Evolutionary conservation across 2,113 vertebrate species (phyloP).

Genomic region (Aptenodytes forsteri): DNA sequence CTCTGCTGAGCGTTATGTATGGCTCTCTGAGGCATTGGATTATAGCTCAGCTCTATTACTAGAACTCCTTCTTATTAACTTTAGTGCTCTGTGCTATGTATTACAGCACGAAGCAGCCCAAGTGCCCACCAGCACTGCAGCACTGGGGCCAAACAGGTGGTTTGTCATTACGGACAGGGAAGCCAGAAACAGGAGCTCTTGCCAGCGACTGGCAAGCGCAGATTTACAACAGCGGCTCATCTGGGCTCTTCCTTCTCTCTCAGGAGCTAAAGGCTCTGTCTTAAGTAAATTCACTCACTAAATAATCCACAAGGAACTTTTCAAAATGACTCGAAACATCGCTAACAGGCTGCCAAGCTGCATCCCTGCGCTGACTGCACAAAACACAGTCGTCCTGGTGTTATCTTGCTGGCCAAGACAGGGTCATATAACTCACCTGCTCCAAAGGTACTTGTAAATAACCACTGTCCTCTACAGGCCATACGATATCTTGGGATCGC

Average conservation of each 20-base stretch:
- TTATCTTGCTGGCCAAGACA: background rate
- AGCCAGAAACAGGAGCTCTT: background rate
- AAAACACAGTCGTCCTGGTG: background rate
- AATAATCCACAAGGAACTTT: slow-evolving; percentile 27
- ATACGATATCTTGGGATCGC: background rate
- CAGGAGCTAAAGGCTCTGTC: background rate
- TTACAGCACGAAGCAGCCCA: background rate
- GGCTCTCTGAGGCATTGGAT: background rate
- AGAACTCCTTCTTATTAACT: background rate
- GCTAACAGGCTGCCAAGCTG: background rate
- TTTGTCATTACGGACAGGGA: background rate
- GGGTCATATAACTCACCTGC: background rate
- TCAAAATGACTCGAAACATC: background rate
- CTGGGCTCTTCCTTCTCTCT: background rate
- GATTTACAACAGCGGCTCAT: background rate
- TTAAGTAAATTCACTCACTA: slow-evolving; percentile 34
- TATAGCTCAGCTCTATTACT: background rate
- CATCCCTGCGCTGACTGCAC: background rate
- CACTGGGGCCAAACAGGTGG: background rate
- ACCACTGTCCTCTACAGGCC: background rate
- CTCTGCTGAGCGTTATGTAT: fast-evolving
- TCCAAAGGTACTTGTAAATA: background rate
- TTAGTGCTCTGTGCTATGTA: background rate
- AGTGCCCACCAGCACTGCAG: fast-evolving
- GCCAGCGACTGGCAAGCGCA: background rate